Evolutionary conservation across 2,888 invertebrate species (phyloP).

Genomic region (Thereva nobilitata): DNA sequence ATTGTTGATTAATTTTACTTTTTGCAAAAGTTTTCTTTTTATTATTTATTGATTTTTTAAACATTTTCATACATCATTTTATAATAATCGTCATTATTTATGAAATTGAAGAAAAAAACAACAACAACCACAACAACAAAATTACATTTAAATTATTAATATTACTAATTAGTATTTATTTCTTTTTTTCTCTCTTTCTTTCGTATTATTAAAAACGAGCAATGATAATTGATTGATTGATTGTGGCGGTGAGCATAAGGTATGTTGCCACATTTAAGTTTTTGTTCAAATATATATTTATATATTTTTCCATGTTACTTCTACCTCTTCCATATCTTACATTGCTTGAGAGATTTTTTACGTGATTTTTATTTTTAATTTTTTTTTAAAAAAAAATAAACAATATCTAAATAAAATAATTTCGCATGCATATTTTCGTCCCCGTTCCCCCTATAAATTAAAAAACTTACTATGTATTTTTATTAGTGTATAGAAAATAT

Average conservation of each 20-base stretch:
- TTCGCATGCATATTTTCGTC: not conserved
- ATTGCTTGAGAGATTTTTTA: not conserved
- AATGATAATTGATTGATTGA: slow-evolving; percentile 7
- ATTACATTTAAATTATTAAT: no score
- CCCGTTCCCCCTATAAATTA: not conserved
- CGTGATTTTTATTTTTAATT: not conserved
- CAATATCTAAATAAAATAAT: not conserved
- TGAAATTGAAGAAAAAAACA: no score
- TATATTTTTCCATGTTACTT: slow-evolving; percentile 3
- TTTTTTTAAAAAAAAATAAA: not conserved
- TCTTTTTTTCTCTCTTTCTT: slow-evolving; percentile 4
- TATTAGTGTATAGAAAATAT: not conserved
- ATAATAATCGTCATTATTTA: no score
- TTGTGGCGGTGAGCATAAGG: slow-evolving; percentile 55
- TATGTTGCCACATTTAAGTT: slow-evolving; percentile 47
- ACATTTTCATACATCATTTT: no score
- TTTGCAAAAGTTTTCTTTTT: no score
- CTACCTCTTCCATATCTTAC: no score
- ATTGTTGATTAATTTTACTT: no score
- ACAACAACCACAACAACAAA: no score
- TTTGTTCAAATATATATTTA: slow-evolving; percentile 9
- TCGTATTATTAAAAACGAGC: slow-evolving; percentile 1
- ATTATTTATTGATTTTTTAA: no score
- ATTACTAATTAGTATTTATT: not conserved
- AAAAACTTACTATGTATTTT: not conserved